phyloP scores from a whole-genome alignment of 92 coral and sea anemone species.

The Umimayanthus chanpuru region DNA sequence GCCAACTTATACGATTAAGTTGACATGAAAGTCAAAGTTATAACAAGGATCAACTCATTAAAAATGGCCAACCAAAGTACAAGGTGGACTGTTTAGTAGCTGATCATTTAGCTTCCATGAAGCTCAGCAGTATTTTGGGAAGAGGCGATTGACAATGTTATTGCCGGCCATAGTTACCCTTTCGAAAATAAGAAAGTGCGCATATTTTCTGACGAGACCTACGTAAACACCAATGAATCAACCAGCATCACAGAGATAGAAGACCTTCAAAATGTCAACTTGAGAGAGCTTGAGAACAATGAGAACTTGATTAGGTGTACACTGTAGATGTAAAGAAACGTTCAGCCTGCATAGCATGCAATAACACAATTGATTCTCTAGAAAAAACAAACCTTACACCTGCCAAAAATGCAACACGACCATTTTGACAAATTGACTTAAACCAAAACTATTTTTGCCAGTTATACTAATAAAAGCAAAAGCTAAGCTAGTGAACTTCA shows the following conservation, averaged over 20 bases:
- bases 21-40: too few species aligned
- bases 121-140: constrained; percentile 60
- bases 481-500: constrained; percentile 43
- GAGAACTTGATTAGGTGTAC: constrained; percentile 59
- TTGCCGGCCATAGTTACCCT: constrained; percentile 56
- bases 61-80: constrained; percentile 53
- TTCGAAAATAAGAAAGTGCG: constrained; percentile 56
- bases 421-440: constrained; percentile 24
- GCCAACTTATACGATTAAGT: constrained; percentile 15
- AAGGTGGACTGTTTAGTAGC: constrained; percentile 55
- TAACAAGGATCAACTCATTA: constrained; percentile 44
- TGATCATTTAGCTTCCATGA: constrained; percentile 52
- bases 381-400: constrained; percentile 49
- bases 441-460: constrained; percentile 61
- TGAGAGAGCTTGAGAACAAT: constrained; percentile 44
- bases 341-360: constrained; percentile 55
- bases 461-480: constrained; percentile 48
- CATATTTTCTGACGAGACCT: constrained; percentile 52
- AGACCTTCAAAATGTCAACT: constrained; percentile 54
- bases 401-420: constrained; percentile 46
- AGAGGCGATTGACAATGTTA: constrained; percentile 43
- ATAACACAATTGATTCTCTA: not conserved
- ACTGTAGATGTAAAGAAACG: constrained; percentile 58
- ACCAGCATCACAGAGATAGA: constrained; percentile 54
- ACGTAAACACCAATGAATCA: constrained; percentile 55